phyloP scores from a whole-genome alignment of 2,797 vertebrate genomes.

The Champsocephalus esox region DNA sequence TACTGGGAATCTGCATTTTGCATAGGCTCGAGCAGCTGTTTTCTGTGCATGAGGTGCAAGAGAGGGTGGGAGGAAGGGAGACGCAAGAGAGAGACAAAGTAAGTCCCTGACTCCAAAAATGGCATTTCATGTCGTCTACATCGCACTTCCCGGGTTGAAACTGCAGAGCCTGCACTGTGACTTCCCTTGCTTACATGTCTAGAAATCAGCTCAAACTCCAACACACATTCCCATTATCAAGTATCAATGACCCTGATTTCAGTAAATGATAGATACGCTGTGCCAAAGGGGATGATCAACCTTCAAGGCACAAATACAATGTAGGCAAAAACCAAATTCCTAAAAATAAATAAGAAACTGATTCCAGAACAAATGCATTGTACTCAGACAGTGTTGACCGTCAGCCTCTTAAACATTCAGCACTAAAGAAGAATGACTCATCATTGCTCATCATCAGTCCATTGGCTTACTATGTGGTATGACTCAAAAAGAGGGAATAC shows the following conservation, averaged over 20 bases:
- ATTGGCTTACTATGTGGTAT: not conserved
- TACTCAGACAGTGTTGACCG: not conserved
- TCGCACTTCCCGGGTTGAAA: constrained; percentile 10
- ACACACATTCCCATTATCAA: constrained; percentile 27
- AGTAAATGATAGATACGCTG: constrained; percentile 22
- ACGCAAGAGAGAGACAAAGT: constrained; percentile 18
- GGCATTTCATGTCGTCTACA: constrained; percentile 29
- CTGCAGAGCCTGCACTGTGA: not conserved
- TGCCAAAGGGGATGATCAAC: constrained; percentile 12
- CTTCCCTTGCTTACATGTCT: constrained; percentile 14
- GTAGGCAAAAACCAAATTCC: not conserved
- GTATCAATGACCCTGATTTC: constrained; percentile 6
- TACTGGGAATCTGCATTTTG: constrained; percentile 58
- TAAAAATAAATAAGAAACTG: not conserved
- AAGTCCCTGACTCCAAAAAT: constrained; percentile 23
- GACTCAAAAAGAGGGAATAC: not conserved
- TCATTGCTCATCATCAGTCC: constrained; percentile 9
- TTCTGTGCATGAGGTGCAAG: constrained; percentile 43
- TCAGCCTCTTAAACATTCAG: constrained; percentile 6
- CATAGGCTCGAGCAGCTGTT: constrained; percentile 64
- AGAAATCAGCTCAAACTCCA: constrained; percentile 21
- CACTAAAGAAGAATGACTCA: constrained; percentile 13
- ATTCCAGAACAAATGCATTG: not conserved
- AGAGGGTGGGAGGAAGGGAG: constrained; percentile 34
- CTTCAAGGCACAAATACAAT: not conserved